Evolutionary conservation across 2,113 vertebrate species (phyloP), one percentile per base, ranked within the genome.

Genomic region (Bagarius yarrelli): DNA sequence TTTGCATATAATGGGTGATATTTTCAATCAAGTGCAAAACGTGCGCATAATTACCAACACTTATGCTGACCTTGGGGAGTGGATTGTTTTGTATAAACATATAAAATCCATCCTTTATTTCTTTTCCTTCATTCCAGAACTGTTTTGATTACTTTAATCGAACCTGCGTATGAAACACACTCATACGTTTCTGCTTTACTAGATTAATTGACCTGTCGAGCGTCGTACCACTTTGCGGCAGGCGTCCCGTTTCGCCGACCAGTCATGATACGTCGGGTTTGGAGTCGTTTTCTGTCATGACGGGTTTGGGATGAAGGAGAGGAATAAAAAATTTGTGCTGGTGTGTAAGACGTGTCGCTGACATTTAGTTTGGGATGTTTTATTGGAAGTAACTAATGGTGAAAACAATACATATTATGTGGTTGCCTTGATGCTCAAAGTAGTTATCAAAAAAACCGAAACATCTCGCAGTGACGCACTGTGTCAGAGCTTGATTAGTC

Each of bases 171-270:
- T 67, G 77, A 56, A 67, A 56, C 53, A 9, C 1, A 30, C 66
- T 27, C 12, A 16, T 52, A 36, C 63, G 3, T 79, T 56, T 55
- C 50, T 15, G 19, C 32, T 47, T 53, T 66, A 47, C 34, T 11
- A 57, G 66, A 79, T 59, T 70, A 47, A 79, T 79, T 64, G 59
- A 57, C 19, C 34, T 79, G 64, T 79, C 64, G 8, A n/a, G 78
- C 11, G 18, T 40, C 13, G 64, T 63, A 70, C 64, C 21, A 8
- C 32, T n/a, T 44, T 21, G 34, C 64, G 21, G 66, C 67, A 44
- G 64, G 44, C 25, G 27, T 57, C 67, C 23, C 57, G 63, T 70
- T 64, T 69, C 21, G 15, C 64, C 27, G 2, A n/a, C 32, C 25
- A 66, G 60, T 64, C 63, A 66, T 9, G 19, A 36, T 21, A 66